phyloP scores from a whole-genome alignment of 2,113 vertebrate genomes.

The Lampris incognitus region DNA sequence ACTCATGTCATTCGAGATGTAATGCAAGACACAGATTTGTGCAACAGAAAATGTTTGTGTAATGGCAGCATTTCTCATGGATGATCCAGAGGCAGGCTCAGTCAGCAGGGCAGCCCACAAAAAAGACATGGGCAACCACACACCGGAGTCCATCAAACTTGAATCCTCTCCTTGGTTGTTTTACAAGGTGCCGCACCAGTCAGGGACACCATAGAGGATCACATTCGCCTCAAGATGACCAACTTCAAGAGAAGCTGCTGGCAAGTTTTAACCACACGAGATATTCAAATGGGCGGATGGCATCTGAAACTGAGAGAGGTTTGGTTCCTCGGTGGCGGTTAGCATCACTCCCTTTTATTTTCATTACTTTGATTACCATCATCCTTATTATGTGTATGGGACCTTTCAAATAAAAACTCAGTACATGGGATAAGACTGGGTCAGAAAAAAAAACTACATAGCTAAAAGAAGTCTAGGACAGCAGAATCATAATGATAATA shows the following conservation, averaged over 20 bases:
- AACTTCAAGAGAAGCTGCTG: background rate
- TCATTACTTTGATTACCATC: too few relatives aligned
- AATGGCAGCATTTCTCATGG: conserved; percentile 39
- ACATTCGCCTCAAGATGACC: background rate
- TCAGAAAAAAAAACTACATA: too few relatives aligned
- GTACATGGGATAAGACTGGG: too few relatives aligned
- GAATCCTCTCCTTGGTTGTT: conserved; percentile 8
- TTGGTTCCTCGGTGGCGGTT: too few relatives aligned
- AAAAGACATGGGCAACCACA: conserved; percentile 3
- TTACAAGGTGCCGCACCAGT: background rate
- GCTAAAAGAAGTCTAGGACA: too few relatives aligned
- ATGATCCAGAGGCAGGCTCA: conserved; percentile 42
- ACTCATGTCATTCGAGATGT: conserved; percentile 45
- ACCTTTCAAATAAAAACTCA: too few relatives aligned
- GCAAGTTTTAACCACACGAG: background rate
- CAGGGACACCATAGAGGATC: conserved; percentile 1
- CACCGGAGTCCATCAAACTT: background rate
- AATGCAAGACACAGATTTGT: conserved; percentile 5
- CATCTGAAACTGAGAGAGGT: background rate
- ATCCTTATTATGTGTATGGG: too few relatives aligned
- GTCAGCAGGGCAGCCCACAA: conserved; percentile 21
- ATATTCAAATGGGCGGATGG: conserved; percentile 21
- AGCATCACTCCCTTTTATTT: too few relatives aligned
- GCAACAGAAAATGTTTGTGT: conserved; percentile 47
- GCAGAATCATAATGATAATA: too few relatives aligned